Percentiles rank a stretch among this genome's conserved stretches.
phyloP scores from a whole-genome alignment of 2,888 invertebrate genomes.

The Venusia cambrica region DNA sequence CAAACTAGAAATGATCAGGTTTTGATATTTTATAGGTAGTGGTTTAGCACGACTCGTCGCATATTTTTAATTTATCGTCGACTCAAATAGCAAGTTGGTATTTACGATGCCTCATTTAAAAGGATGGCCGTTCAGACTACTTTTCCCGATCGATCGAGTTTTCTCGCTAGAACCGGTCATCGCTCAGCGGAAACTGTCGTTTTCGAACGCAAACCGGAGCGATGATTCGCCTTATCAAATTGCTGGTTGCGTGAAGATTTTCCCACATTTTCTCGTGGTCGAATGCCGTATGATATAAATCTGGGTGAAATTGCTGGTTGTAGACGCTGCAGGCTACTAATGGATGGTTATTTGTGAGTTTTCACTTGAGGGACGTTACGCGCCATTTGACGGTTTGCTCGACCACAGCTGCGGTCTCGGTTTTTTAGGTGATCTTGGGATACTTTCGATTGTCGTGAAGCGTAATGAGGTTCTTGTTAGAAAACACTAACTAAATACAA shows the following conservation, averaged over 20 bases:
- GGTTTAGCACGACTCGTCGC: constrained; percentile 10
- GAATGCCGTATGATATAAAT: constrained; percentile 67
- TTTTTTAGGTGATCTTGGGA: constrained; percentile 28
- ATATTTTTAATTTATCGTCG: constrained; percentile 21
- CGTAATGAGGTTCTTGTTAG: constrained; percentile 30
- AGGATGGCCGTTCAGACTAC: constrained; percentile 55
- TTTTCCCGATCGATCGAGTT: constrained; percentile 73
- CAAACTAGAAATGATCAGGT: too few relatives aligned
- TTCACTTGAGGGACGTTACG: constrained; percentile 74
- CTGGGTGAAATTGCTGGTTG: constrained; percentile 74
- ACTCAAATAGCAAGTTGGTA: constrained; percentile 29
- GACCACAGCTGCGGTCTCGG: constrained; percentile 29
- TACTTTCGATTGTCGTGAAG: constrained; percentile 32
- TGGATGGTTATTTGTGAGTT: constrained; percentile 72
- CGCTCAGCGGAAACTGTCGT: constrained; percentile 73
- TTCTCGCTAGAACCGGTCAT: constrained; percentile 68
- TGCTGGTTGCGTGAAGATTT: constrained; percentile 72
- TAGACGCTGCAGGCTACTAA: constrained; percentile 67
- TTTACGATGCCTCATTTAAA: constrained; percentile 50
- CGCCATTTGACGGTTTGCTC: constrained; percentile 49
- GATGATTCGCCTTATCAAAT: constrained; percentile 78
- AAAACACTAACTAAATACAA: too few relatives aligned
- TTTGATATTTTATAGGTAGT: too few relatives aligned
- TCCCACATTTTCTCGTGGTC: constrained; percentile 75
- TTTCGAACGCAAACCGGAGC: constrained; percentile 65